Evolutionary conservation across 2,797 vertebrate genomes (phyloP), one percentile per base, ranked within the genome.

Genomic region (Melanogrammus aeglefinus): DNA sequence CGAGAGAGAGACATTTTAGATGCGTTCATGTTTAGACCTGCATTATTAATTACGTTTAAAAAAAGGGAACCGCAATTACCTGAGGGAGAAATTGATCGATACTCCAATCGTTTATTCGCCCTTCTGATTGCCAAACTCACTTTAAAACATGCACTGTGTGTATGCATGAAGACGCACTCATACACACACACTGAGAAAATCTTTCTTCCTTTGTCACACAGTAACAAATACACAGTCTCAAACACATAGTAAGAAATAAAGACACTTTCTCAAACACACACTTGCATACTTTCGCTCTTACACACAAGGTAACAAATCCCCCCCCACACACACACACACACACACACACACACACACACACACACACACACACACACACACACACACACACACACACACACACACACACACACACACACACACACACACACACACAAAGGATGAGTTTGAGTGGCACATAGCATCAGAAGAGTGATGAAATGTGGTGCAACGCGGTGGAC

Each of bases 381-480:
- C 74, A 72, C 5, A 8, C 57, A 51, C 80, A 24, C 75, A 78
- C 76, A 41, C 63, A 72, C 16, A 69, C 13, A 74, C 70, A 47
- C 29, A 14, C 27, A 57, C 33, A 66, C 85, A 90, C 75, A 36
- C 35, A 36, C 35, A 36, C 6, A 5, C 35, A 57, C 47, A 84
- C 83, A 81, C 85, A 74, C 47, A 47, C 80, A 82, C 39, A 12
- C 41, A 44, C 41, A 44, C 41, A 44, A 3, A 44, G 2, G 41
- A 13, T 71, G 74, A 86, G 71, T 57, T 21, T 57, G 47, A 57
- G 18, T 57, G 47, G 47, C 47, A 57, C 47, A 33, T 10, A 72
- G 71, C 71, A 73, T 57, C 47, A 57, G 47, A 29, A 18, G 82
- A 82, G 76, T 94, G 93, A 94, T 91, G 92, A 91, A 94, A 94